Base-by-base conservation (phyloP, 1,140 invertebrate genomes). In the Cydia pomonella region DNA sequence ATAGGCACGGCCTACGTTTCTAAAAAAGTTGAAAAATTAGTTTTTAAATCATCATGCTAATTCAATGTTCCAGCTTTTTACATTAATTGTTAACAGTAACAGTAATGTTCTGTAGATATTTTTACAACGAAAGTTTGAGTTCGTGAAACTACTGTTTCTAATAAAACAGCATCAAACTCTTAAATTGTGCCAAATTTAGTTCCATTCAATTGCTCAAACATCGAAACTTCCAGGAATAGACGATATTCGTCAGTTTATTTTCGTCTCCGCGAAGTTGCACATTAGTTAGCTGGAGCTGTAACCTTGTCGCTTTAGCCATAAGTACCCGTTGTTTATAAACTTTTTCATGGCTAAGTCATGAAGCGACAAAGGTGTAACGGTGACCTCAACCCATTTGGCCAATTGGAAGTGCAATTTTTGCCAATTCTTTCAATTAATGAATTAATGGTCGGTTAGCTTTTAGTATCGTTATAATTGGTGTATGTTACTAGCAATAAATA, bases 151-250 rank as follows among this genome's bases (percentile, higher is more conserved):
- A 10, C 33, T 44, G 12, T 44, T 44, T 38, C 12, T 44, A 16
- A 44, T 44, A 12, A 44, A 44, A 44, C 12, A 44, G 41, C 41
- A 44, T 16, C 13, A 16, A 44, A 44, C 12, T 44, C 41, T 2
- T 12, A 16, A 44, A 44, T 12, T 59, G 18, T 59, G 7, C 7
- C 21, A 59, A 59, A 59, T 23, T 23, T 59, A 23, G 21, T 59
- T 23, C 53, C 53, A 59, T 59, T 59, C n/a, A 59, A 23, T 59
- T n/a, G 27, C 13, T 64, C 62, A 29, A 64, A 64, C 59, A 64
- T 27, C 63, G 16, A 27, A 29, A 64, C 3, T 59, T 59, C 10
- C 25, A 29, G 10, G 63, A 33, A 64, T 59, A 59, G 53, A 59
- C 18, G 21, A 23, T 59, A 59, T 64, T 16, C 25, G 27, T 29